These are phyloP conservation scores for Bombus turneri DNA, from an alignment of 1,140 invertebrate genomes.

Conservation along the genomic window DNA sequence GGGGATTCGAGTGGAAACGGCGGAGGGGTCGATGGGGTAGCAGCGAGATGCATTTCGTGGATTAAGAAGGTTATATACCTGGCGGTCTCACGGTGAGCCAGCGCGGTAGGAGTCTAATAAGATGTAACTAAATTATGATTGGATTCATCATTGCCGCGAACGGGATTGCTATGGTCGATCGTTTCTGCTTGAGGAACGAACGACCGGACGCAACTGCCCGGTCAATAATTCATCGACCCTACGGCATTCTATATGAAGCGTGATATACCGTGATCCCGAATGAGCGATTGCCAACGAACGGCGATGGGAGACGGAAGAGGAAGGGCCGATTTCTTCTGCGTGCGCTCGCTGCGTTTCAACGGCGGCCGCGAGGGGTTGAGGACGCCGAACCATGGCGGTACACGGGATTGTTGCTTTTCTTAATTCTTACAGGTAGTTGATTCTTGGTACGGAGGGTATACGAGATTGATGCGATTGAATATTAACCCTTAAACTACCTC, in stretches of 20 bases:
- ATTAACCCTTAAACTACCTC: neutral
- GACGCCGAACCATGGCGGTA: neutral
- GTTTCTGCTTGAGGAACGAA: conserved; percentile 62
- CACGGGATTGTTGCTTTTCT: neutral
- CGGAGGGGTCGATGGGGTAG: conserved; percentile 57
- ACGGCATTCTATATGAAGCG: conserved; percentile 77
- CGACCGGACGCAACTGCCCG: conserved; percentile 41
- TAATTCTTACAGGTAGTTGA: neutral
- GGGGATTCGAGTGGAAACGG: neutral
- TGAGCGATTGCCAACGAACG: conserved; percentile 79
- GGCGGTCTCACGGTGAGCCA: conserved; percentile 79
- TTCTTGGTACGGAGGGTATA: neutral
- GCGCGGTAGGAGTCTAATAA: conserved; percentile 82
- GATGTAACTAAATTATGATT: conserved; percentile 83
- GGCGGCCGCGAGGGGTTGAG: conserved; percentile 37
- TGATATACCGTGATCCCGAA: conserved; percentile 80
- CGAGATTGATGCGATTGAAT: neutral
- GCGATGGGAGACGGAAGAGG: conserved; percentile 63
- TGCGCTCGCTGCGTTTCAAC: conserved; percentile 54
- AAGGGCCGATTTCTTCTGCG: conserved; percentile 52
- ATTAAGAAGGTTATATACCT: conserved; percentile 79
- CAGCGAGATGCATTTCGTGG: conserved; percentile 78
- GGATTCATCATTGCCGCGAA: conserved; percentile 81
- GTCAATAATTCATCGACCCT: conserved; percentile 77
- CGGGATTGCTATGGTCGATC: conserved; percentile 78